Conservation (phyloP, 2,113 vertebrate genomes). For the Eulacestoma nigropectus region DNA sequence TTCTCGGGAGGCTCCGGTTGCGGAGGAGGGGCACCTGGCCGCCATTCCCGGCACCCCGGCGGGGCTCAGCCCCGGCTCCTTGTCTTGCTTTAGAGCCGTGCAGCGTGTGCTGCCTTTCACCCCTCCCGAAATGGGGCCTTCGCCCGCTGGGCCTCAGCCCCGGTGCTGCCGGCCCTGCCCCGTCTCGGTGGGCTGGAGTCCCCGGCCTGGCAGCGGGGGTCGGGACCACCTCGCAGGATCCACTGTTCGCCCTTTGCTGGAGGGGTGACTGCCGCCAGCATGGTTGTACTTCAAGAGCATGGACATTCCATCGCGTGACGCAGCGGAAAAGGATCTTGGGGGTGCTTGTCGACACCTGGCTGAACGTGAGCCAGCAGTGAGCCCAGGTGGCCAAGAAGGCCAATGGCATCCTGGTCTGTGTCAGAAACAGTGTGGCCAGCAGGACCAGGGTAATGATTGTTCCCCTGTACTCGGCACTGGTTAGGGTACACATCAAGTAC, state of each 20-base stretch:
- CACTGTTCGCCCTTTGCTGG: not conserved
- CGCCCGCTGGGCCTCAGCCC: not conserved
- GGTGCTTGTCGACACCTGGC: not conserved
- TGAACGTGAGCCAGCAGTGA: not conserved
- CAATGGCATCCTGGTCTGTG: not conserved
- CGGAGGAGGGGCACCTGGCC: not conserved
- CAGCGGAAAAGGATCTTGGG: not conserved
- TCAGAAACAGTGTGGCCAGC: not conserved
- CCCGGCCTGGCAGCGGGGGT: not conserved
- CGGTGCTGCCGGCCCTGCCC: not conserved
- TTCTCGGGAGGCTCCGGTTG: not conserved
- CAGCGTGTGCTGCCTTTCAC: not conserved
- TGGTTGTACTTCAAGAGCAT: fast-evolving
- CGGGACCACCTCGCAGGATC: fast-evolving
- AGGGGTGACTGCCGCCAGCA: fast-evolving
- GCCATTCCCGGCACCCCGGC: not conserved
- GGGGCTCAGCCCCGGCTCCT: not conserved
- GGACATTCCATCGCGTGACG: fast-evolving
- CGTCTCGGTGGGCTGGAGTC: not conserved
- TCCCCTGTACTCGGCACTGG: not conserved
- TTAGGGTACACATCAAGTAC: too few species aligned
- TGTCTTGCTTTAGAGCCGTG: not conserved
- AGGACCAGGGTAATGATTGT: not conserved
- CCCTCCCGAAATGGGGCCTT: not conserved
- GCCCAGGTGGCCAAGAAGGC: not conserved